Evolutionary conservation across 1,140 invertebrate genomes (phyloP).

Genomic region (Neelides sp.): DNA sequence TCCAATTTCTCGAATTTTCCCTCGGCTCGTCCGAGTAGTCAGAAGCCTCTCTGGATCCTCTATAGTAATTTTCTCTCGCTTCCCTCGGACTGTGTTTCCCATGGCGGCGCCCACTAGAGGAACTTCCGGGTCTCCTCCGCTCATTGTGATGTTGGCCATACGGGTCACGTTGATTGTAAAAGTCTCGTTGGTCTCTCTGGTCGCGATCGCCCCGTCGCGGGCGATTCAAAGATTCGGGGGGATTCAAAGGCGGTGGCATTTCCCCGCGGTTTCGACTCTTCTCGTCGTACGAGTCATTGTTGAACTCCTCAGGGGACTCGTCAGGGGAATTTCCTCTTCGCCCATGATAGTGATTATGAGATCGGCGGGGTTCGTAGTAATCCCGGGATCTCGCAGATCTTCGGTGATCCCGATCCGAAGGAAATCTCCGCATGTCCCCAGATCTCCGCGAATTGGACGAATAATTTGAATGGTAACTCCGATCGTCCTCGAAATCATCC

Average conservation of each 20-base stretch:
- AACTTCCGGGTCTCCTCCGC: background rate
- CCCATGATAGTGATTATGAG: background rate
- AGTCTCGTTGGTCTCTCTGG: constrained; percentile 16
- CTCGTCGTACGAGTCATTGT: constrained; percentile 24
- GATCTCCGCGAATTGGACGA: constrained; percentile 7
- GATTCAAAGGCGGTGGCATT: no score
- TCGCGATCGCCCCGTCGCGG: constrained; percentile 6
- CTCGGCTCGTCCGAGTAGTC: constrained; percentile 9
- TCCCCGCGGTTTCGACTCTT: no score
- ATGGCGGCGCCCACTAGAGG: background rate
- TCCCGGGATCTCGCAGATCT: background rate
- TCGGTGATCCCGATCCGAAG: background rate
- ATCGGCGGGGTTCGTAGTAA: background rate
- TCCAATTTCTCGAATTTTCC: background rate
- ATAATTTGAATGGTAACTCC: constrained; percentile 23
- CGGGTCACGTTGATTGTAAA: no score
- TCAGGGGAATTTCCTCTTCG: constrained; percentile 1
- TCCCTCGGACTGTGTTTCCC: constrained; percentile 1
- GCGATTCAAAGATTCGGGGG: background rate
- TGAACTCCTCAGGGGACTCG: constrained; percentile 24
- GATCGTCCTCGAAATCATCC: constrained; percentile 21
- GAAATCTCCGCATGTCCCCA: background rate
- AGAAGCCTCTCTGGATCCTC: constrained; percentile 5
- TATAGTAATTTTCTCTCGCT: constrained; percentile 11
- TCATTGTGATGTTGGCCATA: constrained; percentile 13